Percentiles rank a stretch among this genome's conserved stretches.
phyloP scores from a whole-genome alignment of 2,113 vertebrate genomes.

The Spea bombifrons region DNA sequence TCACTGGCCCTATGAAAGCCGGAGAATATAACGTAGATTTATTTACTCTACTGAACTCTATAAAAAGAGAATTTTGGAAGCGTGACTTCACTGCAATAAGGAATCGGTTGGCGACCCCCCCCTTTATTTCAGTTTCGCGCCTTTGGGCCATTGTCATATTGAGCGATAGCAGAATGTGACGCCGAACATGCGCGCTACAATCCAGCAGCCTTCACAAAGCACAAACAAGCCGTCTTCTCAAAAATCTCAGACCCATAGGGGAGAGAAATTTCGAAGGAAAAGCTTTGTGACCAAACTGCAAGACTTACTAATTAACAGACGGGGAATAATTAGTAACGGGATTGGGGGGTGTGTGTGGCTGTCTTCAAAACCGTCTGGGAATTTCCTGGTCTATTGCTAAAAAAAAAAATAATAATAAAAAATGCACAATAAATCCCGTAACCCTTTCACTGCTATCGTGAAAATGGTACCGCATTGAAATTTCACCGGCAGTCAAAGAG shows the following conservation, averaged over 20 bases:
- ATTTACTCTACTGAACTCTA: no score
- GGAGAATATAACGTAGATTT: no score
- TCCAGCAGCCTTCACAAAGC: neutral
- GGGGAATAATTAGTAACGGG: slow-evolving; percentile 21
- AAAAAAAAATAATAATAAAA: neutral
- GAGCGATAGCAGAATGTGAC: neutral
- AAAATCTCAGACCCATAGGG: neutral
- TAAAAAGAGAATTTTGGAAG: no score
- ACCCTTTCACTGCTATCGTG: neutral
- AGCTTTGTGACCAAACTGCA: neutral
- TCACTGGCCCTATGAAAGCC: no score
- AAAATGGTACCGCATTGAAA: no score
- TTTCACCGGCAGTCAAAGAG: no score
- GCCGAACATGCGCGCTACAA: neutral
- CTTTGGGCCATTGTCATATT: neutral
- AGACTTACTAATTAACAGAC: slow-evolving; percentile 29
- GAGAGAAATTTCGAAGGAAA: slow-evolving; percentile 10
- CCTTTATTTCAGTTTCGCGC: neutral
- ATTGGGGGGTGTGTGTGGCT: neutral
- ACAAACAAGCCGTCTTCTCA: neutral
- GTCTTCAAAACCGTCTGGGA: neutral
- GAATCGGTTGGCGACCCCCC: neutral
- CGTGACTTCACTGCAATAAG: neutral
- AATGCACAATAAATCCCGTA: neutral
- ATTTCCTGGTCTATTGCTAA: neutral